Evolutionary conservation across 2,113 vertebrate genomes (phyloP), one percentile per base, ranked within the genome.

Genomic region (Centrocercus urophasianus): DNA sequence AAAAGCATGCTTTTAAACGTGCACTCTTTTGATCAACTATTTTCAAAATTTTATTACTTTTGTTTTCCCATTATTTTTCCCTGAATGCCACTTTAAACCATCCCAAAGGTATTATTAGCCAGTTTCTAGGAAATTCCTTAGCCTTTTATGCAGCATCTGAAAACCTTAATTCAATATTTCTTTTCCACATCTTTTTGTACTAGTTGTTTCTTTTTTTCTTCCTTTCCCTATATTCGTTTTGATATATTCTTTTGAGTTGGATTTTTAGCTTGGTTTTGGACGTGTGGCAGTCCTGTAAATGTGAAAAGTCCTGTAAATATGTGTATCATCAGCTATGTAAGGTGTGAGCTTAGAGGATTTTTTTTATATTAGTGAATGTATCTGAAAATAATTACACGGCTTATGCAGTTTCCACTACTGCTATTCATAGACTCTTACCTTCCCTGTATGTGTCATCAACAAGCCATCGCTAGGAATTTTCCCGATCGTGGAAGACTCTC

Each of bases 401-500:
- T 88, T 83, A 50, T 81, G 80, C 92, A 90, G 72, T 61, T 88
- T 95, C 61, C 65, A 74, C 0, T 0, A 13, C 19, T 70, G 76
- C 63, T 93, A 91, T 95, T 95, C 86, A 82, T 82, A 94, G 77
- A 25, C 34, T 52, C 59, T 94, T 43, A 61, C 69, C 65, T 81
- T 69, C 40, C 11, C 45, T 82, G 30, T 56, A 75, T 73, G 48
- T 90, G 71, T 88, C 90, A 96, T 96, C 95, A 95, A 92, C 48
- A 82, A 87, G 59, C 48, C 88, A 64, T 90, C 93, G 60, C 64
- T 80, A 88, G 90, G 86, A 94, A 90, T 94, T 90, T 79, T 94
- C 91, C 84, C 94, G 76, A 90, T 92, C 86, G 89, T 86, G 90
- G 63, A 95, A 92, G 89, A 38, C 70, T 90, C 50, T 94, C 32